Conservation (phyloP, 2,797 vertebrate species). For the Micromesistius poutassou region DNA sequence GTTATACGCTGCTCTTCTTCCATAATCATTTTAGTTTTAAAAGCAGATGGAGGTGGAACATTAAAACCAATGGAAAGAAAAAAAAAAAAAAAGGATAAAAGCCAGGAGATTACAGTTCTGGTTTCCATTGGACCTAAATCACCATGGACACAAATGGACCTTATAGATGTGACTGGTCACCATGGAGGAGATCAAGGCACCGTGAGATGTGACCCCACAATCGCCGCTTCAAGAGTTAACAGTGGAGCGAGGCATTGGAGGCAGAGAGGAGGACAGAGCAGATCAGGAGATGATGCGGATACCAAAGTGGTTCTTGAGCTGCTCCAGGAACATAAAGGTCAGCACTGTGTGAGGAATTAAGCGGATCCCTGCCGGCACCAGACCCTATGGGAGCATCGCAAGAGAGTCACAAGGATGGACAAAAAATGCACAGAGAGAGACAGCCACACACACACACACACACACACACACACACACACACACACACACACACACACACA, state of each 20-base stretch:
- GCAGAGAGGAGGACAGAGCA: neutral
- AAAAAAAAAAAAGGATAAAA: neutral
- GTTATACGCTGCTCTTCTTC: neutral
- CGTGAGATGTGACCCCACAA: neutral
- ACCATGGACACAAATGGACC: too few species aligned
- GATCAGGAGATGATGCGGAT: conserved; percentile 79
- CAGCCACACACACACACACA: too few species aligned
- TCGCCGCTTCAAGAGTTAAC: neutral
- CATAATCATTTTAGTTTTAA: neutral
- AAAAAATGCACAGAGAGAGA: neutral
- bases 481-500: too few species aligned
- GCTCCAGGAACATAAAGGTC: conserved; percentile 94
- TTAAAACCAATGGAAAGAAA: conserved; percentile 15
- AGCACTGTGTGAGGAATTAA: conserved; percentile 91
- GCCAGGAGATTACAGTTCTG: neutral
- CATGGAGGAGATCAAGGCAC: conserved; percentile 12
- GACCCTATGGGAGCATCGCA: conserved; percentile 73
- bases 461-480: neutral
- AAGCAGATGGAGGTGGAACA: conserved; percentile 36
- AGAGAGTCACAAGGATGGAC: neutral
- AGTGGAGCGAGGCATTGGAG: neutral
- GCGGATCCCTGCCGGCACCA: conserved; percentile 89
- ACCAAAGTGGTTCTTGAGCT: conserved; percentile 90
- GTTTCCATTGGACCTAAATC: neutral
- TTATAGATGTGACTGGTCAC: conserved; percentile 2